Percentiles rank a stretch among this genome's conserved stretches.
Conservation (phyloP, 2,888 invertebrate species). For the Caenorhabditis sp. region DNA sequence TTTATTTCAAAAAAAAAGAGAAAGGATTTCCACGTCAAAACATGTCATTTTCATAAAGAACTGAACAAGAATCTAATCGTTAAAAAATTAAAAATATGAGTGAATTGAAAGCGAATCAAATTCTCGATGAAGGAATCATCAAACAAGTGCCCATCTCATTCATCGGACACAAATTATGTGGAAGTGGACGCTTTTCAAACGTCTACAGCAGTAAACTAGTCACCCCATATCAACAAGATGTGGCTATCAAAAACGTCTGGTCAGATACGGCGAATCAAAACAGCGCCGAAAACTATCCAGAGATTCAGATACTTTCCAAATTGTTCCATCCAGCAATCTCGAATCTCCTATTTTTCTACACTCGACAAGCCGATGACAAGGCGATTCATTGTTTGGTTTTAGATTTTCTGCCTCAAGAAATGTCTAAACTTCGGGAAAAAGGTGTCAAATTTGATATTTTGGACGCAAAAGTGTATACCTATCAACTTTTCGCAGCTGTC, state of each 20-base stretch:
- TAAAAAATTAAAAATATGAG: neutral
- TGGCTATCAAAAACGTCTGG: constrained; percentile 64
- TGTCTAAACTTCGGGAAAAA: constrained; percentile 45
- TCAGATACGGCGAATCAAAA: constrained; percentile 15
- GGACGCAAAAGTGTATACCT: constrained; percentile 54
- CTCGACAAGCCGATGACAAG: constrained; percentile 33
- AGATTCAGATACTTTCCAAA: constrained; percentile 47
- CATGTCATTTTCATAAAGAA: neutral
- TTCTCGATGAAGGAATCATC: neutral
- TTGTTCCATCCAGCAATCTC: constrained; percentile 53
- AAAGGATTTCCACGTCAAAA: too few species aligned
- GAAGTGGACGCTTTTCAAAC: constrained; percentile 60
- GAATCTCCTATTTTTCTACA: constrained; percentile 53
- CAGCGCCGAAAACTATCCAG: constrained; percentile 15
- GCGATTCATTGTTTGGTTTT: constrained; percentile 57
- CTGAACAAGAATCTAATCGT: neutral
- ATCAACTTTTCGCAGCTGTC: constrained; percentile 57
- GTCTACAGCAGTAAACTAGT: constrained; percentile 52
- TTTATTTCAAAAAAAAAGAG: neutral
- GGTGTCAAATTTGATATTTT: constrained; percentile 41
- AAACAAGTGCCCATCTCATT: neutral
- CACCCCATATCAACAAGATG: constrained; percentile 32
- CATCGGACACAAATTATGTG: constrained; percentile 27
- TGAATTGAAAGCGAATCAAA: neutral
- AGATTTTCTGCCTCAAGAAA: constrained; percentile 54